Evolutionary conservation across 2,797 vertebrate genomes (phyloP), one percentile per base, ranked within the genome.

Genomic region (Lepidocolaptes lacrymiger): DNA sequence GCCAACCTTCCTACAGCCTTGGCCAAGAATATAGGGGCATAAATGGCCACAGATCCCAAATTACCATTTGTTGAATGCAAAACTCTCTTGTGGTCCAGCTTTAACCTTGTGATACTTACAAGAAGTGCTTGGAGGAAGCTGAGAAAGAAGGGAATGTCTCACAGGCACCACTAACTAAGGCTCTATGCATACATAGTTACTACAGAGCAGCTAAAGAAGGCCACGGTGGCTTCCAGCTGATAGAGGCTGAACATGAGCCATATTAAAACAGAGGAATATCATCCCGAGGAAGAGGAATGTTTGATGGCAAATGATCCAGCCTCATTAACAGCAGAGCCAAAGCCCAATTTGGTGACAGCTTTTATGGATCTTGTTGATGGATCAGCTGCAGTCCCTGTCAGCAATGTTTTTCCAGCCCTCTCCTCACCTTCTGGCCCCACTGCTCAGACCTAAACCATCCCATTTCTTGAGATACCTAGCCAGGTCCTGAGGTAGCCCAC

Each of bases 401-500:
- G 17, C 30, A 46, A 4, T 2, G 22, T 8, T 49, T 73, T 34
- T 46, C 54, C 71, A 79, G 14, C 14, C 24, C 44, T 55, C 27
- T 20, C 44, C 34, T 84, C 54, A 30, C 18, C 7, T 61, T 28
- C 58, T 49, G 28, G 14, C 6, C 75, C 7, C n/a, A 18, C 19
- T 20, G 55, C 68, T 66, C 61, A 55, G 16, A 11, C 12, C 21
- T 6, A 32, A 56, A 26, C 24, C 24, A 12, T 2, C 28, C 37
- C 55, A 4, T 46, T 41, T 20, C 17, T 0, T 23, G 55, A 58
- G 22, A 27, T 11, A 12, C 9, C 26, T 0, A 37, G 7, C 12
- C 26, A 76, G 26, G 14, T 56, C 26, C 49, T 32, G 20, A 14
- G 32, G 44, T 2, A 72, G 12, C 26, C 62, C 3, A 1, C 10